phyloP scores from a whole-genome alignment of 2,888 invertebrate species.

The Steinernema hermaphroditum region DNA sequence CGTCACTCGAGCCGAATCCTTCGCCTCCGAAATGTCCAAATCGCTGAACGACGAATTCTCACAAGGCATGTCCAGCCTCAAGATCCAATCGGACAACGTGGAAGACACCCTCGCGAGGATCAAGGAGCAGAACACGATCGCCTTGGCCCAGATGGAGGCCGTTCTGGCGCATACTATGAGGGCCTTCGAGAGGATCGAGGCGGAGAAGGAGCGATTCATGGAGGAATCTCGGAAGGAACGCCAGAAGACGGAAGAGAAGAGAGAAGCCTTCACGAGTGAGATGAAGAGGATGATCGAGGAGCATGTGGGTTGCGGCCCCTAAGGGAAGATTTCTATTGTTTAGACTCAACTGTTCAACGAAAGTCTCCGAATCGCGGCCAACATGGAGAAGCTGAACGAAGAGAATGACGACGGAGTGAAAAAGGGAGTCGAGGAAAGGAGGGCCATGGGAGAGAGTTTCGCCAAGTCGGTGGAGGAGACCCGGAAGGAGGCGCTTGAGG shows the following conservation, averaged over 20 bases:
- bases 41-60: neutral
- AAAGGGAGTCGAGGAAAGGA: neutral
- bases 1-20: neutral
- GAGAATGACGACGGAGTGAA: neutral
- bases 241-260: neutral
- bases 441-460: neutral
- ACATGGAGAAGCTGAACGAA: too few species aligned
- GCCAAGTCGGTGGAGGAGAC: slow-evolving; percentile 7
- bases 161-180: neutral
- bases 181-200: neutral
- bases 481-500: neutral
- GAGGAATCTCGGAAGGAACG: neutral
- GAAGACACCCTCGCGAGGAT: neutral
- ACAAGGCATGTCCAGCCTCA: neutral
- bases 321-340: too few species aligned
- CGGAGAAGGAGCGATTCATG: neutral
- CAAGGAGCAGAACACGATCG: neutral
- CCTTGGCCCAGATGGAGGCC: neutral
- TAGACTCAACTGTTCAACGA: too few species aligned
- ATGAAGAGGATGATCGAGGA: neutral
- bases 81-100: neutral
- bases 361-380: too few species aligned
- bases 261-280: neutral
- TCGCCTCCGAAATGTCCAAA: neutral
- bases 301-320: neutral